phyloP scores from a whole-genome alignment of 1,140 invertebrate genomes.

The Mycetomoellerius zeteki region DNA sequence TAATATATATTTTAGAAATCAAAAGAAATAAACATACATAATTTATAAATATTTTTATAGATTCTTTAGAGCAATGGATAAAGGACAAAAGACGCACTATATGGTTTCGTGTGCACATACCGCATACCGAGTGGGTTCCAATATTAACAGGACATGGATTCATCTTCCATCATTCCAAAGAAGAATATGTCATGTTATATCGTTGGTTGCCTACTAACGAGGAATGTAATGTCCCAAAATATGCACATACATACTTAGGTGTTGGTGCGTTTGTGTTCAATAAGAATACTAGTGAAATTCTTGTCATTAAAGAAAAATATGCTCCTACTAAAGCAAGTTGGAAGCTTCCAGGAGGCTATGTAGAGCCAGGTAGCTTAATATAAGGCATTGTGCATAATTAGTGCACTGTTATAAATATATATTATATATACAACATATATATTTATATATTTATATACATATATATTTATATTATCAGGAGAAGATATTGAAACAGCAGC shows the following conservation, averaged over 20 bases:
- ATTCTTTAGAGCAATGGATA: conserved; percentile 91
- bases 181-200: conserved; percentile 93
- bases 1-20: neutral
- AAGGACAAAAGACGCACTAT: conserved; percentile 90
- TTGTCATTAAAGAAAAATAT: conserved; percentile 92
- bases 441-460: neutral
- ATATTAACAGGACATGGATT: conserved; percentile 93
- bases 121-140: conserved; percentile 92
- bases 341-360: conserved; percentile 97
- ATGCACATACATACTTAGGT: conserved; percentile 95
- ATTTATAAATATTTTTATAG: conserved; percentile 86
- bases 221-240: conserved; percentile 91
- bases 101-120: conserved; percentile 93
- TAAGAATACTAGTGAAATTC: conserved; percentile 89
- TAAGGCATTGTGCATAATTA: neutral
- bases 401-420: neutral
- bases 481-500: conserved; percentile 94
- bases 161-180: conserved; percentile 94
- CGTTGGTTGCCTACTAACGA: conserved; percentile 92
- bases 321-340: conserved; percentile 87
- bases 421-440: neutral
- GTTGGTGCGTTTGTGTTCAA: conserved; percentile 96
- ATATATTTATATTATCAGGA: conserved; percentile 86
- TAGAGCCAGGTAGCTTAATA: conserved; percentile 90
- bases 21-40: conserved; percentile 16